These are phyloP conservation scores for Dastarcus helophoroides DNA, from an alignment of 2,888 invertebrate genomes.

Conservation along the genomic window DNA sequence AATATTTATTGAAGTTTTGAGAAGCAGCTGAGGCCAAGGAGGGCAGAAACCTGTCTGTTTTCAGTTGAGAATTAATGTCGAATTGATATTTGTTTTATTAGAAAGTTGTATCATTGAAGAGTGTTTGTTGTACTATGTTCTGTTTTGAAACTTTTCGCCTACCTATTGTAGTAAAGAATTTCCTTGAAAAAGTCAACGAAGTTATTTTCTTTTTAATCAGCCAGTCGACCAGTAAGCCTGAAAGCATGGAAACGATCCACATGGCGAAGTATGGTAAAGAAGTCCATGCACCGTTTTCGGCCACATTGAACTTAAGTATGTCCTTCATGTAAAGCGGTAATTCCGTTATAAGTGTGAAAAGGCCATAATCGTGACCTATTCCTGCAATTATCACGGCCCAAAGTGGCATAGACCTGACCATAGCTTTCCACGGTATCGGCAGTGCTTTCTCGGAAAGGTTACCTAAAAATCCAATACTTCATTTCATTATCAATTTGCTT, in stretches of 20 bases:
- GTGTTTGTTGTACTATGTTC: too few relatives aligned
- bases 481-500: too few relatives aligned
- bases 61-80: too few relatives aligned
- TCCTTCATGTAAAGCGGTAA: conserved; percentile 50
- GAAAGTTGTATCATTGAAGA: too few relatives aligned
- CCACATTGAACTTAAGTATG: conserved; percentile 51
- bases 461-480: too few relatives aligned
- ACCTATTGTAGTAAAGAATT: conserved; percentile 58
- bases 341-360: conserved; percentile 52
- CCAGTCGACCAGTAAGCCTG: conserved; percentile 56
- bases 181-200: conserved; percentile 44
- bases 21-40: too few relatives aligned
- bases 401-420: conserved; percentile 52
- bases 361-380: conserved; percentile 52
- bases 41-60: too few relatives aligned
- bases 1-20: too few relatives aligned
- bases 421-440: conserved; percentile 54
- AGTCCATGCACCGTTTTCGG: conserved; percentile 48
- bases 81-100: too few relatives aligned
- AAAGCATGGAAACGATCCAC: conserved; percentile 50
- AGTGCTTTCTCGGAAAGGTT: too few relatives aligned
- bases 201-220: conserved; percentile 46
- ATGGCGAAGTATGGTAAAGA: conserved; percentile 52
- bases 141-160: too few relatives aligned
- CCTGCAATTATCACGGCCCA: conserved; percentile 59